These are phyloP conservation scores for Tychaedon coryphoeus DNA, from an alignment of 2,113 vertebrate species.

Conservation along the genomic window DNA sequence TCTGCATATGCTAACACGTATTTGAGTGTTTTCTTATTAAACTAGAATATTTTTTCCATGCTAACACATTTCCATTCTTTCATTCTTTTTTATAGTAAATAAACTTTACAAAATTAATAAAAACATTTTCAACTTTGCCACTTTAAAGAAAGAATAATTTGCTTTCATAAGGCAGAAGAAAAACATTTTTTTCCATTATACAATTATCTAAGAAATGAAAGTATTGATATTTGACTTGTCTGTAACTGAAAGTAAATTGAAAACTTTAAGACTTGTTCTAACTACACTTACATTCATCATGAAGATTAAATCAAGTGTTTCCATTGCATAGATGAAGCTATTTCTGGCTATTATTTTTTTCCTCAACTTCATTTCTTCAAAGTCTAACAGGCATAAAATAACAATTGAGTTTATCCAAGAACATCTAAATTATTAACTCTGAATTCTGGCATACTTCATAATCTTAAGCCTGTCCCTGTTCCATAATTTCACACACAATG, in stretches of 20 bases:
- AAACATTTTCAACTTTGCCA: neutral
- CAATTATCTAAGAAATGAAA: neutral
- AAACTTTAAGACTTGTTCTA: neutral
- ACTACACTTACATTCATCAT: neutral
- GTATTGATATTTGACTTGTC: neutral
- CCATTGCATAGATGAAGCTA: neutral
- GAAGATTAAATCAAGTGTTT: neutral
- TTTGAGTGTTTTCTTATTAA: neutral
- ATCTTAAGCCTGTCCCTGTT: neutral
- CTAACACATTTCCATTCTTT: neutral
- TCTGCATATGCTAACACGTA: neutral
- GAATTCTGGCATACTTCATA: neutral
- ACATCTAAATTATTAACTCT: neutral
- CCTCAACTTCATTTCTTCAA: neutral
- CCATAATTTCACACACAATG: neutral
- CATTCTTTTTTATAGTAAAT: neutral
- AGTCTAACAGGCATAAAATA: neutral
- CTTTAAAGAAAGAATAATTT: neutral
- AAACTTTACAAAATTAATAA: neutral
- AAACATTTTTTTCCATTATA: neutral
- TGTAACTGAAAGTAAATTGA: neutral
- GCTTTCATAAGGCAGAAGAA: neutral
- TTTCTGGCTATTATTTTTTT: neutral
- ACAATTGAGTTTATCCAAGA: neutral
- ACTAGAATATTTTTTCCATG: neutral